A percentile compares a stretch with the other conserved stretches of the same genome.
phyloP scores from a whole-genome alignment of 2,888 invertebrate species.

The Smittia sp. region DNA sequence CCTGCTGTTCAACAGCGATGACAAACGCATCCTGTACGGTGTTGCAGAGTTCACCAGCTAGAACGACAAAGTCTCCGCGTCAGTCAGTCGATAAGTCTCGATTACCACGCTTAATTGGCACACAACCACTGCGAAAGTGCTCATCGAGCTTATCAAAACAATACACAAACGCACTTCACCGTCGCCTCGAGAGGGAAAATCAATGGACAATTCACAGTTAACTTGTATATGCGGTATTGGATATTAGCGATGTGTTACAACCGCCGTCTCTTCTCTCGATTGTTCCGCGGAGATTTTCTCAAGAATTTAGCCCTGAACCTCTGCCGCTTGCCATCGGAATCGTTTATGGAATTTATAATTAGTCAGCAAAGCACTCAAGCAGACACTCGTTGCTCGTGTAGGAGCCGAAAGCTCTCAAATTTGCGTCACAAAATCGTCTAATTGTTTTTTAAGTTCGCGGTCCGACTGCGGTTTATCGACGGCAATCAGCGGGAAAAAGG shows the following conservation, averaged over 20 bases:
- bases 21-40: slow-evolving; percentile 96
- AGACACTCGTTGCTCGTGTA: too few species aligned
- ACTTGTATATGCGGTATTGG: background rate
- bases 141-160: slow-evolving; percentile 8
- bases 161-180: too few species aligned
- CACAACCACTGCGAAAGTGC: background rate
- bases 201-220: slow-evolving; percentile 34
- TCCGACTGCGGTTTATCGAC: background rate
- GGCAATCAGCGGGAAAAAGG: background rate
- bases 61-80: slow-evolving; percentile 47
- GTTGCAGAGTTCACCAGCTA: slow-evolving; percentile 83
- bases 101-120: background rate
- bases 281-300: slow-evolving; percentile 14
- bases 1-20: slow-evolving; percentile 96
- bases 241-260: background rate
- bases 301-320: slow-evolving; percentile 28
- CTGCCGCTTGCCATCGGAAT: background rate
- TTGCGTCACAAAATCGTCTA: too few species aligned
- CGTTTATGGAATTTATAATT: background rate
- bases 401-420: too few species aligned
- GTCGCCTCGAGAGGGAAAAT: slow-evolving; percentile 7
- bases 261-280: background rate
- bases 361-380: too few species aligned
- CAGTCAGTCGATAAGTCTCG: background rate
- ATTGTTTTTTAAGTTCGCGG: too few species aligned